phyloP scores from a whole-genome alignment of 1,140 invertebrate genomes.

The Tetragonula clypearis region DNA sequence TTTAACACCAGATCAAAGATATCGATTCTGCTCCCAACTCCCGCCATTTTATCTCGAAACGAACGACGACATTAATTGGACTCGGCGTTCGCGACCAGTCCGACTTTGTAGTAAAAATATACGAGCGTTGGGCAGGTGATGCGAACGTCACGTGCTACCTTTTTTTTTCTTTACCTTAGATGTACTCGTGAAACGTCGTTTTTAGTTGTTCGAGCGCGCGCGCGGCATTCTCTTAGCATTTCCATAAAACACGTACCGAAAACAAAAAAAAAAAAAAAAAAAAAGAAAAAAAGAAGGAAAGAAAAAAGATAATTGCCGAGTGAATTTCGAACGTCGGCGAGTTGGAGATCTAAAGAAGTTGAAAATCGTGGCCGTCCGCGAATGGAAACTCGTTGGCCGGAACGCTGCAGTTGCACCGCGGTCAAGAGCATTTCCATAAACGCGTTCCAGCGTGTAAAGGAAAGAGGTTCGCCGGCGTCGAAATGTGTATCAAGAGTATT shows the following conservation, averaged over 20 bases:
- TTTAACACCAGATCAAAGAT: constrained; percentile 50
- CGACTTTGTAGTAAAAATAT: constrained; percentile 67
- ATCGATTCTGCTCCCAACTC: not conserved
- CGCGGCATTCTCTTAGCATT: not conserved
- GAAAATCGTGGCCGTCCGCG: not conserved
- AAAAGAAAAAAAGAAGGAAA: not conserved
- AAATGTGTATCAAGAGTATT: constrained; percentile 26
- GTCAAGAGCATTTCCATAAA: constrained; percentile 24
- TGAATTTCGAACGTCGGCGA: not conserved
- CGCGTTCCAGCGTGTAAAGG: not conserved
- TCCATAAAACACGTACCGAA: not conserved
- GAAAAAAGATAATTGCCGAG: not conserved
- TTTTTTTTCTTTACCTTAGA: not conserved
- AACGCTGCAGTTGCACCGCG: not conserved
- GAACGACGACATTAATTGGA: constrained; percentile 32
- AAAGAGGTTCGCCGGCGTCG: not conserved
- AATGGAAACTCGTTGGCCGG: constrained; percentile 11
- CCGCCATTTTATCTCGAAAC: not conserved
- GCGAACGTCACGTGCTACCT: constrained; percentile 49
- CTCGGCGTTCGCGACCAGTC: not conserved
- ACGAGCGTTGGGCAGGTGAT: constrained; percentile 67
- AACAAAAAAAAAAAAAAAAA: not conserved
- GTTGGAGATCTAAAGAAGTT: not conserved
- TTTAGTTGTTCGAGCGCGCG: not conserved
- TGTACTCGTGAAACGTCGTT: not conserved